phyloP scores from a whole-genome alignment of 1,140 invertebrate species.

The Ephestia elutella region DNA sequence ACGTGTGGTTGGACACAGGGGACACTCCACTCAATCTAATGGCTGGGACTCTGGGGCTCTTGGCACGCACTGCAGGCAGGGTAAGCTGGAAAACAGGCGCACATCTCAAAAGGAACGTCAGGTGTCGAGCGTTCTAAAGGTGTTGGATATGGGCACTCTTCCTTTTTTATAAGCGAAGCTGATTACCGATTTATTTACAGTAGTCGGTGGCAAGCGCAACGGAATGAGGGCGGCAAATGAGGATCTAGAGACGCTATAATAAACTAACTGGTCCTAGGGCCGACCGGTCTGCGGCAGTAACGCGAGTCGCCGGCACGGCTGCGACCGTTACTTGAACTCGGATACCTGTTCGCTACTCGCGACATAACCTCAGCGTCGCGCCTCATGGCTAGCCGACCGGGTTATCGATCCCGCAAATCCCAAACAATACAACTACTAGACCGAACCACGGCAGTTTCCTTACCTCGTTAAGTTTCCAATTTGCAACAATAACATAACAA shows the following conservation, averaged over 20 bases:
- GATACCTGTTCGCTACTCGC: constrained; percentile 56
- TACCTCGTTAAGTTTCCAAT: constrained; percentile 57
- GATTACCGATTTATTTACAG: constrained; percentile 67
- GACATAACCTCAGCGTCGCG: constrained; percentile 69
- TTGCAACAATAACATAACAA: constrained; percentile 71
- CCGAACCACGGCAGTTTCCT: constrained; percentile 35
- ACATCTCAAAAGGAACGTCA: constrained; percentile 69
- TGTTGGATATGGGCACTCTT: constrained; percentile 50
- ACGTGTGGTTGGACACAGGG: constrained; percentile 68
- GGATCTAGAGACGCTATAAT: constrained; percentile 62
- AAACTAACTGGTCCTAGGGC: constrained; percentile 59
- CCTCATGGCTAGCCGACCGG: constrained; percentile 71
- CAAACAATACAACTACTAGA: constrained; percentile 56
- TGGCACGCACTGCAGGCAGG: constrained; percentile 74
- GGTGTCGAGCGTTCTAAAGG: constrained; percentile 68
- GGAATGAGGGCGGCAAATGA: constrained; percentile 66
- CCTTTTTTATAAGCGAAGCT: constrained; percentile 52
- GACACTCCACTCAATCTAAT: constrained; percentile 76
- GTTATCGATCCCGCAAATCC: constrained; percentile 69
- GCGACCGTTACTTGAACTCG: constrained; percentile 70
- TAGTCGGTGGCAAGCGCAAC: constrained; percentile 58
- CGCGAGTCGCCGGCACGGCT: constrained; percentile 48
- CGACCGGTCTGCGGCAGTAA: constrained; percentile 63
- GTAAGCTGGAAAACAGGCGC: constrained; percentile 75
- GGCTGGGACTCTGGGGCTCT: constrained; percentile 73